Base-by-base conservation (phyloP, 1,140 invertebrate genomes). In the Camponotus pennsylvanicus region DNA sequence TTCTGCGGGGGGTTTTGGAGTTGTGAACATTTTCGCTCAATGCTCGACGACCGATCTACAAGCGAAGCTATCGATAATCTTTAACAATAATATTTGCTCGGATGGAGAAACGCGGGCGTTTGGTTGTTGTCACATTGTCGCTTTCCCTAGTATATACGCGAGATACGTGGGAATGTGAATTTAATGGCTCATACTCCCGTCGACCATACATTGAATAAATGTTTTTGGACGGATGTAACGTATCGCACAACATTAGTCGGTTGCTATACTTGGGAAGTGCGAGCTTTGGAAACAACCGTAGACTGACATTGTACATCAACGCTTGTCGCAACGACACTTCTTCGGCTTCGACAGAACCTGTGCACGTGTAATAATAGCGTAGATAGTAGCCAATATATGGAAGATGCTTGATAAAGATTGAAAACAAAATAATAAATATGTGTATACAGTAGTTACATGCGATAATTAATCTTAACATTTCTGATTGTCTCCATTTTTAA, bases 331-430 rank as follows among this genome's bases (percentile, higher is more conserved):
- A 40, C 76, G 80, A 64, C 80, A 67, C 80, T 87, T 82, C 70
- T 90, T 90, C 88, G 89, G 89, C 88, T 89, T 89, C 86, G 87
- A 87, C 85, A 83, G 55, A 49, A 70, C 45, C 42, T 84, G 61
- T 40, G 57, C 55, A 61, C 27, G 78, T 59, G 11, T 59, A 59
- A 73, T 52, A 27, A 8, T 45, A 27, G 8, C 61, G 13, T 27
- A 63, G 59, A 83, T 11, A 27, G 32, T 63, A 83, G 45, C 40
- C 66, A 45, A 21, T 9, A 9, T 8, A 18, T 8, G 3, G 18
- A 42, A 40, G 27, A 42, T 18, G 49, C 21, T 80, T 80, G 78
- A 42, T 7, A 27, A 55, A 61, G 13, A 13, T 42, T 34, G 34
- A 40, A 63, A 75, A 61, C 8, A 18, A n/a, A 70, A 70, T 32